Evolutionary conservation across 2,113 vertebrate genomes (phyloP), one percentile per base, ranked within the genome.

Genomic region (Pachyramphus minor): DNA sequence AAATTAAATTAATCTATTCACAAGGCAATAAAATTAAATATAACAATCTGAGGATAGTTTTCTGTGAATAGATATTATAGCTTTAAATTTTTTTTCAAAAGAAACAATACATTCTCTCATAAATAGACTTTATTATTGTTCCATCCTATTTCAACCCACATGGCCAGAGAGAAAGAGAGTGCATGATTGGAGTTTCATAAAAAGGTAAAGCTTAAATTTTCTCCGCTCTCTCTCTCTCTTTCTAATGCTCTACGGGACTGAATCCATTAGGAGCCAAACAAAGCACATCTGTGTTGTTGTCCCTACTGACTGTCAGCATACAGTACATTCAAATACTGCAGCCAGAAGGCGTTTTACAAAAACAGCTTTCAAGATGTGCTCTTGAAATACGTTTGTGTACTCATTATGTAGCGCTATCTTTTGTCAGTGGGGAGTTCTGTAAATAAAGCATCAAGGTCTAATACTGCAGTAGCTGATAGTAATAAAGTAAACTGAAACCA

Each of bases 271-370:
- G 90, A 96, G 53, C 88, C 95, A 97, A 97, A 95, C 96, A 98
- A 97, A 97, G 95, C 95, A 96, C 90, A 93, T 97, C 97, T 97
- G 95, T 95, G 90, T 73, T 93, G 68, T 95, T 89, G 85, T 97
- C 97, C 95, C 96, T 95, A 58, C 96, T 96, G 97, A 97, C 95
- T 97, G 90, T 97, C 96, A 94, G 87, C 84, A 67, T 95, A 96
- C 76, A 97, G 93, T 96, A 94, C 95, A 87, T 97, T 97, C 93
- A 96, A 93, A 96, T 98, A 96, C 94, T 97, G 96, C 92, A 97
- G 97, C 97, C 97, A 98, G 97, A 97, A 98, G 97, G 94, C 88
- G 4, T 97, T 96, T 97, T 96, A 95, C 73, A 97, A 97, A 98
- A 97, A 96, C 95, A 85, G 83, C 97, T 98, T 97, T 98, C 95